Base-by-base conservation (phyloP, 2,888 invertebrate species). In the Dione vanillae region DNA sequence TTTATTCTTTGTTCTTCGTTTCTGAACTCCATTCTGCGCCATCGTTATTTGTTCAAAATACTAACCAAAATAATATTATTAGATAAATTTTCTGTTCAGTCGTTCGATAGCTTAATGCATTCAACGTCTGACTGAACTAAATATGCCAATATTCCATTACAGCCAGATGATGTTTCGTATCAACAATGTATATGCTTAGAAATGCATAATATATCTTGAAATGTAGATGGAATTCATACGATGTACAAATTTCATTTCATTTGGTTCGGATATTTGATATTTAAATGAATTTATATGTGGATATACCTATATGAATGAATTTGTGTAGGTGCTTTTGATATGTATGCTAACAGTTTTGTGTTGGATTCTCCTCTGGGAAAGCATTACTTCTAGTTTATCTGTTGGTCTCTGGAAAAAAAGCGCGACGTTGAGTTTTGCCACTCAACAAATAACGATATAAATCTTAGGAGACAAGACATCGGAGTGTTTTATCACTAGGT, bases 61-160 rank as follows among this genome's bases (percentile, higher is more conserved):
- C 35, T 45, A 45, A 45, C 8, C 27, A 41, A 59, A 14, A 59
- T 43, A n/a, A 59, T 27, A 59, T 59, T n/a, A 40, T 43, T 20
- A 43, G 59, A 14, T 43, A 2, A 43, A 43, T n/a, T 43, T 43
- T 14, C 27, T 20, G 41, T 20, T 5, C 43, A 27, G 45, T 45
- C 16, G 10, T 35, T 10, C 16, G n/a, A 61, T 45, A 45, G 27
- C 35, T 61, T 61, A 61, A 61, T 61, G 61, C 61, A 61, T 61
- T 14, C n/a, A 14, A 49, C 64, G 64, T 64, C 49, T 19, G 49
- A 40, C 40, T 69, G 73, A 65, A 67, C 74, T 70, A 67, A 74
- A 74, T 73, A 74, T 71, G 73, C 73, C 74, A 74, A 73, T 71
- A 62, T 69, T 73, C 73, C 74, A 74, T 74, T 74, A 74, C 70